Evolutionary conservation across 2,888 invertebrate genomes (phyloP).

Genomic region (Drosophila prolongata): DNA sequence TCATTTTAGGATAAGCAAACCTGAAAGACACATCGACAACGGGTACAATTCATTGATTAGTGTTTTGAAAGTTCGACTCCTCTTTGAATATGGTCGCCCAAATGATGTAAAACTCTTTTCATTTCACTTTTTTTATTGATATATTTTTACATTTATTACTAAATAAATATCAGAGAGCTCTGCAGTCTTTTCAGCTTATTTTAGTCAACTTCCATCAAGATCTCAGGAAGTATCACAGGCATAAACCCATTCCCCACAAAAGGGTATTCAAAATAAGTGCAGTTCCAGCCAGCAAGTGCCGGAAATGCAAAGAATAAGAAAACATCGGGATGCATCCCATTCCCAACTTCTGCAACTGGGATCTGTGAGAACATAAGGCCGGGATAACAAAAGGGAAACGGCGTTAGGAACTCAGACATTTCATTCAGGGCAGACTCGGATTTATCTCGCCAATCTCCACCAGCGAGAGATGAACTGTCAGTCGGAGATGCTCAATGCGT

Average conservation of each 20-base stretch:
- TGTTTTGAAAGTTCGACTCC: too few relatives aligned
- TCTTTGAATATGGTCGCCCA: too few relatives aligned
- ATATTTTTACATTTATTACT: too few relatives aligned
- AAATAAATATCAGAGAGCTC: neutral
- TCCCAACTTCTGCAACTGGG: constrained; percentile 18
- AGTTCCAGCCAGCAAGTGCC: constrained; percentile 41
- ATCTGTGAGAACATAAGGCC: constrained; percentile 13
- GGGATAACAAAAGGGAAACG: constrained; percentile 52
- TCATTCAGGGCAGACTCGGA: constrained; percentile 48
- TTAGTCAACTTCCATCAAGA: neutral
- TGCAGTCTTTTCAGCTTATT: neutral
- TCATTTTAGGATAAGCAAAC: too few relatives aligned
- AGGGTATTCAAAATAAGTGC: constrained; percentile 35
- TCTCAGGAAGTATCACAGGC: constrained; percentile 10
- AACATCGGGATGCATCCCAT: constrained; percentile 54
- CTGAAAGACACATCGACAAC: too few relatives aligned
- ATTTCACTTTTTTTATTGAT: too few relatives aligned
- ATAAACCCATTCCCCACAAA: neutral
- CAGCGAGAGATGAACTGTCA: constrained; percentile 27
- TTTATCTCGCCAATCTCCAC: constrained; percentile 62
- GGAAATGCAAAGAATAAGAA: constrained; percentile 54
- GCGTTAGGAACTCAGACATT: constrained; percentile 49
- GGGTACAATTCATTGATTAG: too few relatives aligned
- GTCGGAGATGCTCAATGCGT: constrained; percentile 51
- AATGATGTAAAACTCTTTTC: too few relatives aligned